Percentiles rank a stretch among this genome's conserved stretches.
These are phyloP conservation scores for Crossoptilon crossoptilon DNA, from an alignment of 2,797 vertebrate genomes.

Conservation along the genomic window DNA sequence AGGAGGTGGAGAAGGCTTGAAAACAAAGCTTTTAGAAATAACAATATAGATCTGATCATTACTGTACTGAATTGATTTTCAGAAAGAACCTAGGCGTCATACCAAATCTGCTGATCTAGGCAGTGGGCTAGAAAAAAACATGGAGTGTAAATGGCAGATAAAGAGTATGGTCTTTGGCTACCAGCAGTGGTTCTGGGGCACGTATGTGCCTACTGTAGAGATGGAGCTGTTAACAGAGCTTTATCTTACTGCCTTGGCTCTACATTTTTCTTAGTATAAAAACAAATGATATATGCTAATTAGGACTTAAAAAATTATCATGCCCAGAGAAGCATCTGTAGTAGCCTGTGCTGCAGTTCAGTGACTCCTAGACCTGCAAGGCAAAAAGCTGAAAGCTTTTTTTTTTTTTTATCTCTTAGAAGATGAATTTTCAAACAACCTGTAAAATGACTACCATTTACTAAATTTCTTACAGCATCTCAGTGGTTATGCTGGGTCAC, in stretches of 20 bases:
- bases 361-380: neutral
- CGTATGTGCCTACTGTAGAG: neutral
- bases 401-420: neutral
- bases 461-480: neutral
- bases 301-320: neutral
- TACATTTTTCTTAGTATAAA: neutral
- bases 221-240: neutral
- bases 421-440: neutral
- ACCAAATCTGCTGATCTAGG: neutral
- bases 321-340: neutral
- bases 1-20: neutral
- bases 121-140: neutral
- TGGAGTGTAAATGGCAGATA: neutral
- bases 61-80: neutral
- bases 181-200: neutral
- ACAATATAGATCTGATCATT: neutral
- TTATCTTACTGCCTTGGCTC: neutral
- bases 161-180: neutral
- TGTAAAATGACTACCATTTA: neutral
- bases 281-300: neutral
- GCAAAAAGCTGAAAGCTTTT: neutral
- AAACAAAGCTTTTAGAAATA: neutral
- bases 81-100: neutral
- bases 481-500: neutral
- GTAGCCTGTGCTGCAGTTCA: neutral